Percentiles rank a stretch among this genome's conserved stretches.
These are phyloP conservation scores for Percopsis omiscomaycus DNA, from an alignment of 2,797 vertebrate genomes.

Conservation along the genomic window DNA sequence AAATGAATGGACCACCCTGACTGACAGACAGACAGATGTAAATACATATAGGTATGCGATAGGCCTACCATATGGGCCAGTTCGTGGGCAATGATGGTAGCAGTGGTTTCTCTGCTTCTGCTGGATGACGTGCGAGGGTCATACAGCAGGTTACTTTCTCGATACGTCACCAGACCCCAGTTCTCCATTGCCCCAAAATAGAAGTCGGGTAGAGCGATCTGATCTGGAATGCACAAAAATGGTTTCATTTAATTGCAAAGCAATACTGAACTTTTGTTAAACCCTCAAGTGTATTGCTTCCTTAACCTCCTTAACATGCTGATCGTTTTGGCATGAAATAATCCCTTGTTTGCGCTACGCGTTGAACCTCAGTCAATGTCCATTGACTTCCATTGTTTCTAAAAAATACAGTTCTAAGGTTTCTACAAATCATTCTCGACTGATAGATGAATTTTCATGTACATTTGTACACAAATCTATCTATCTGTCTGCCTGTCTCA, in stretches of 20 bases:
- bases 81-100: constrained; percentile 86
- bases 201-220: constrained; percentile 89
- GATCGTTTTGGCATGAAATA: too few relatives aligned
- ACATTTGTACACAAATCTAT: too few relatives aligned
- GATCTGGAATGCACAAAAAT: constrained; percentile 73
- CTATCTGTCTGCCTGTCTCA: constrained; percentile 44
- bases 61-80: constrained; percentile 88
- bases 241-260: not conserved
- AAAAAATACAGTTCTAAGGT: too few relatives aligned
- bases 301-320: too few relatives aligned
- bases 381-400: too few relatives aligned
- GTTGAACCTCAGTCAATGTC: too few relatives aligned
- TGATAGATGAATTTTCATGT: too few relatives aligned
- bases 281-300: too few relatives aligned
- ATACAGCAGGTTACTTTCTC: constrained; percentile 84
- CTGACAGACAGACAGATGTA: not conserved
- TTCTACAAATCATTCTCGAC: too few relatives aligned
- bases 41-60: not conserved
- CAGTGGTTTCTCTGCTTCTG: constrained; percentile 84
- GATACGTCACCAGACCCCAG: constrained; percentile 92
- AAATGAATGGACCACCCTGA: not conserved
- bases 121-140: constrained; percentile 76
- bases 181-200: constrained; percentile 93
- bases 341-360: too few relatives aligned
- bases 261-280: too few relatives aligned